These are phyloP conservation scores for Sminthurides aquaticus DNA, from an alignment of 2,888 invertebrate genomes.

Conservation along the genomic window DNA sequence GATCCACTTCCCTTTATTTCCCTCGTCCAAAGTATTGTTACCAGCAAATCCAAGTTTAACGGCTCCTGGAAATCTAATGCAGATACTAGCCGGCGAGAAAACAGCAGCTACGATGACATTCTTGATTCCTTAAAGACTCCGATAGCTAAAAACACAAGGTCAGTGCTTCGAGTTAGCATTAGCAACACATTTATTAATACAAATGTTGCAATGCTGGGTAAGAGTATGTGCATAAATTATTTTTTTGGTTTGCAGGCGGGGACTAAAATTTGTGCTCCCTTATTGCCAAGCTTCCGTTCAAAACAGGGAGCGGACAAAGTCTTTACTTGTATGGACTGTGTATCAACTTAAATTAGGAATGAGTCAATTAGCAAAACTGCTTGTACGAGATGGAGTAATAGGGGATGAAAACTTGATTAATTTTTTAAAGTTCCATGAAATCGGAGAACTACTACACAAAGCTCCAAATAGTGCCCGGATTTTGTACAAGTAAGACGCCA, in stretches of 20 bases:
- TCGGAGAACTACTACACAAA: constrained; percentile 52
- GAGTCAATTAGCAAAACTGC: constrained; percentile 53
- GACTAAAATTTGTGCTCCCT: constrained; percentile 57
- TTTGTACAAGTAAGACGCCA: constrained; percentile 60
- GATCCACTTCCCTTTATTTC: constrained; percentile 57
- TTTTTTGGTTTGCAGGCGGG: constrained; percentile 48
- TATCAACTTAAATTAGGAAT: constrained; percentile 58
- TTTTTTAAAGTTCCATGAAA: constrained; percentile 61
- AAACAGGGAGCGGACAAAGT: constrained; percentile 62
- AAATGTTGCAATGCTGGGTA: too few relatives aligned
- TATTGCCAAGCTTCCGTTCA: constrained; percentile 57
- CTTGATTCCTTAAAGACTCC: constrained; percentile 42
- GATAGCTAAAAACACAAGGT: constrained; percentile 40
- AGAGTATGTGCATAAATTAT: constrained; percentile 12
- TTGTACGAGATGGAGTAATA: constrained; percentile 58
- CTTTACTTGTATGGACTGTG: constrained; percentile 48
- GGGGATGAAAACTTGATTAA: constrained; percentile 60
- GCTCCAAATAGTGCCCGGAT: constrained; percentile 48
- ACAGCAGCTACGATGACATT: constrained; percentile 33
- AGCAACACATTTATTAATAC: constrained; percentile 7
- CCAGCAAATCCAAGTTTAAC: constrained; percentile 33
- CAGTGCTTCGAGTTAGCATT: too few relatives aligned
- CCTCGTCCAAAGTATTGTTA: constrained; percentile 54
- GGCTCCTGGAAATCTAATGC: constrained; percentile 10
- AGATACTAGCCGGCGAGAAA: neutral